Evolutionary conservation across 2,113 vertebrate species (phyloP).

Genomic region (Macaca nemestrina): DNA sequence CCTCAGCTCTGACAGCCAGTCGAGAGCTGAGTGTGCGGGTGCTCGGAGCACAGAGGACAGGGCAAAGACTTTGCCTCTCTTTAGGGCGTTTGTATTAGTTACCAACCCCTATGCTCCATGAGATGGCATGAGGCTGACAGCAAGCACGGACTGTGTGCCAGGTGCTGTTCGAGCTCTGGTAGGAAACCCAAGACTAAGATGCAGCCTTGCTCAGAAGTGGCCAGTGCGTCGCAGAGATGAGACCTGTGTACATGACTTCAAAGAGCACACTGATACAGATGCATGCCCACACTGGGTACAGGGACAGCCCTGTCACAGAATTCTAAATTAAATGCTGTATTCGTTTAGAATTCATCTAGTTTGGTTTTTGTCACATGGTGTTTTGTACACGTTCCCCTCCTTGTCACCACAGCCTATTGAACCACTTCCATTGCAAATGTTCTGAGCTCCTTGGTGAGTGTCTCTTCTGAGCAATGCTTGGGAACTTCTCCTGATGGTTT

Average conservation of each 20-base stretch:
- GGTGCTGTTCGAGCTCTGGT: background rate
- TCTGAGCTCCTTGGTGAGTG: background rate
- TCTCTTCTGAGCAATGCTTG: too few species aligned
- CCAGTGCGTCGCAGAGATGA: background rate
- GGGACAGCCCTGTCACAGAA: background rate
- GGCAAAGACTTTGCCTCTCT: background rate
- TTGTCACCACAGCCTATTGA: rapidly evolving
- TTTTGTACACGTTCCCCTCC: background rate
- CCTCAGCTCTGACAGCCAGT: too few species aligned
- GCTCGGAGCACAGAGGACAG: background rate
- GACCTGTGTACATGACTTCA: rapidly evolving
- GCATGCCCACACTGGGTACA: rapidly evolving
- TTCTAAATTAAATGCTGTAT: too few species aligned
- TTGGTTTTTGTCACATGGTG: too few species aligned
- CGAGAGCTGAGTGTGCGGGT: background rate
- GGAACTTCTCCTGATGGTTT: background rate
- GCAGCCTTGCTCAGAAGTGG: background rate
- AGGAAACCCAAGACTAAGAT: background rate
- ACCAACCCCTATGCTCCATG: too few species aligned
- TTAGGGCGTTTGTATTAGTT: background rate
- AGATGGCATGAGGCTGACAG: background rate
- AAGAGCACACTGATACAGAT: background rate
- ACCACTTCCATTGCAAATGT: rapidly evolving
- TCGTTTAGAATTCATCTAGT: too few species aligned
- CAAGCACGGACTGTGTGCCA: background rate